These are phyloP conservation scores for Clarias macrocephalus DNA, from an alignment of 2,113 vertebrate species.

Conservation along the genomic window DNA sequence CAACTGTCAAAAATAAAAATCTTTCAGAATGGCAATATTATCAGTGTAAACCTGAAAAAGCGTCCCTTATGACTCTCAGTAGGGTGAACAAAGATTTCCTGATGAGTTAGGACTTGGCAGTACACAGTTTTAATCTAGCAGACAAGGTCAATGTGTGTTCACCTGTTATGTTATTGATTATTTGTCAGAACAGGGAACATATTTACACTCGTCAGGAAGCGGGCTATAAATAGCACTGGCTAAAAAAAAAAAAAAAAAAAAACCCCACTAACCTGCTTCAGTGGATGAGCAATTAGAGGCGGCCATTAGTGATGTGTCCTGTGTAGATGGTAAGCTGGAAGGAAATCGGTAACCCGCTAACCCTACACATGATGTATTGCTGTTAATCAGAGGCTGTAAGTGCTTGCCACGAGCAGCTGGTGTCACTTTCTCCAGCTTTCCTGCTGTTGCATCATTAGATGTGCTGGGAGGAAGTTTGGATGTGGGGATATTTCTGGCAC, in stretches of 20 bases:
- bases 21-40: not conserved
- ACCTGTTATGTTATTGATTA: slow-evolving; percentile 41
- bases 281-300: slow-evolving; percentile 42
- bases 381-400: slow-evolving; percentile 44
- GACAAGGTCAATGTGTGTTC: slow-evolving; percentile 43
- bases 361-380: slow-evolving; percentile 40
- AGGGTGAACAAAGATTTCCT: not conserved
- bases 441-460: slow-evolving; percentile 45
- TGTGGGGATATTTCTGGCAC: slow-evolving; percentile 35
- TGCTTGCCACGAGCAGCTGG: slow-evolving; percentile 41
- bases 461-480: slow-evolving; percentile 41
- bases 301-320: slow-evolving; percentile 33
- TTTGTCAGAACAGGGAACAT: slow-evolving; percentile 29
- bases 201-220: slow-evolving; percentile 32
- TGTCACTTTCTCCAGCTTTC: slow-evolving; percentile 42
- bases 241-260: not conserved
- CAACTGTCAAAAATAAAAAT: not conserved
- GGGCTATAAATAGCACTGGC: slow-evolving; percentile 31
- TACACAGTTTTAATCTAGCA: slow-evolving; percentile 30
- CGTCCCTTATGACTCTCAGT: not conserved
- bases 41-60: not conserved
- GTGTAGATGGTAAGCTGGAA: slow-evolving; percentile 26
- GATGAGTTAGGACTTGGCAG: not conserved
- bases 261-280: not conserved
- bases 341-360: slow-evolving; percentile 35